These are phyloP conservation scores for Hyperopisus bebe DNA, from an alignment of 2,113 vertebrate species.

Conservation along the genomic window DNA sequence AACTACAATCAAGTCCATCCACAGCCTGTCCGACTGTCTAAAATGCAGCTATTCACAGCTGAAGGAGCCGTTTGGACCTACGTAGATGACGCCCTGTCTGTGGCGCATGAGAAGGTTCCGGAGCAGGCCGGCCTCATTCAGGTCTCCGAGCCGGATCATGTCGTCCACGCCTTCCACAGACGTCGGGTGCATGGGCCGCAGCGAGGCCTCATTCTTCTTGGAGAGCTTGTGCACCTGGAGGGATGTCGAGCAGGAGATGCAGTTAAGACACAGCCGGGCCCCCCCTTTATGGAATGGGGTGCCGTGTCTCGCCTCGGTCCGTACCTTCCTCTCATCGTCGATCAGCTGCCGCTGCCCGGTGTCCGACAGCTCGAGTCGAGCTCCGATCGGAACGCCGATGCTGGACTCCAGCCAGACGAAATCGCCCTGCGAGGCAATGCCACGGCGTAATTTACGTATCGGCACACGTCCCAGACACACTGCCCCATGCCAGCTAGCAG, in stretches of 20 bases:
- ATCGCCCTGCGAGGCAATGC: slow-evolving; percentile 68
- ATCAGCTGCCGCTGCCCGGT: slow-evolving; percentile 64
- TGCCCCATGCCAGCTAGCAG: not conserved
- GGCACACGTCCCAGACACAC: not conserved
- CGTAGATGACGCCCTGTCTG: slow-evolving; percentile 83
- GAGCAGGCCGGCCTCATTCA: slow-evolving; percentile 87
- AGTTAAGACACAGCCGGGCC: not conserved
- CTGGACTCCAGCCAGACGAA: slow-evolving; percentile 77
- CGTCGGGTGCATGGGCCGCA: slow-evolving; percentile 81
- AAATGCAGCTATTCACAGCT: not conserved
- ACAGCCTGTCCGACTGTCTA: not conserved
- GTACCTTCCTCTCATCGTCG: slow-evolving; percentile 87
- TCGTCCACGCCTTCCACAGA: slow-evolving; percentile 83
- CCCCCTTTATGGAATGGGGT: not conserved
- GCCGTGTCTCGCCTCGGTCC: not conserved
- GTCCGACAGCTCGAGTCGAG: slow-evolving; percentile 67
- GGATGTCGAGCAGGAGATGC: not conserved
- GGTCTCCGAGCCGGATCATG: slow-evolving; percentile 88
- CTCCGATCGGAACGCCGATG: slow-evolving; percentile 71
- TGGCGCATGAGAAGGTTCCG: slow-evolving; percentile 89
- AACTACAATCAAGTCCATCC: not conserved
- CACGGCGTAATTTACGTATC: too few species aligned
- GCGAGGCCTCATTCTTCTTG: slow-evolving; percentile 49
- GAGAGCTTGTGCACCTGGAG: slow-evolving; percentile 79
- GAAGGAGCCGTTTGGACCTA: slow-evolving; percentile 52